A percentile compares a stretch with the other conserved stretches of the same genome.
Evolutionary conservation across 2,888 invertebrate species (phyloP).

Genomic region (Gortyna flavago): DNA sequence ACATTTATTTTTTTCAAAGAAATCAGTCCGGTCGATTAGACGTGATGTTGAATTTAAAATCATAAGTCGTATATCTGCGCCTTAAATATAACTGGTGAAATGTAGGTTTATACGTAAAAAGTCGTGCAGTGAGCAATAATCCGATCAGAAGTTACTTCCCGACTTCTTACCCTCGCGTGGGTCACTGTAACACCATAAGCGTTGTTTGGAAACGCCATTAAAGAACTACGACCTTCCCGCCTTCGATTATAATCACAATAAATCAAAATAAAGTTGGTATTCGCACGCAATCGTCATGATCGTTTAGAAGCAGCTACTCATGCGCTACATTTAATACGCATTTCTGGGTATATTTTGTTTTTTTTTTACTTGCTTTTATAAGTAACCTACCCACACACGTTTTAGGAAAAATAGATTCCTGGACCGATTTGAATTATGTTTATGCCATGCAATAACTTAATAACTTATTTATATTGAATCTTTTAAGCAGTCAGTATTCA

Average conservation of each 20-base stretch:
- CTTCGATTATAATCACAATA: constrained; percentile 61
- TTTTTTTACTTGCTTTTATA: neutral
- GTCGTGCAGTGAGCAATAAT: neutral
- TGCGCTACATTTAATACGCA: constrained; percentile 28
- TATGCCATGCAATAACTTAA: neutral
- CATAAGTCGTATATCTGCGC: too few species aligned
- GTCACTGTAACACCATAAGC: constrained; percentile 40
- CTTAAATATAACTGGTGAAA: neutral
- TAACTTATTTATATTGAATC: neutral
- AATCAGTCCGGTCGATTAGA: too few species aligned
- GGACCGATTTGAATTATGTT: neutral
- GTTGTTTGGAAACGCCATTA: constrained; percentile 55
- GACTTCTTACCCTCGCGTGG: constrained; percentile 15
- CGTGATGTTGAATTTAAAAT: too few species aligned
- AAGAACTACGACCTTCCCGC: constrained; percentile 51
- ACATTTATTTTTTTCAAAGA: too few species aligned
- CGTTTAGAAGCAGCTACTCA: constrained; percentile 28
- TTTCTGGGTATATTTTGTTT: constrained; percentile 18
- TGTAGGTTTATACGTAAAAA: neutral
- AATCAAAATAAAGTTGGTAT: constrained; percentile 62
- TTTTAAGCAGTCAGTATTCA: neutral
- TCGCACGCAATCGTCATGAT: constrained; percentile 60
- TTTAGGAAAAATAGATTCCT: neutral
- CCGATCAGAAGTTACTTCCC: constrained; percentile 12
- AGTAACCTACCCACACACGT: too few species aligned